Percentiles rank a stretch among this genome's conserved stretches.
Conservation (phyloP, 2,113 vertebrate species). For the Menidia beryllina region DNA sequence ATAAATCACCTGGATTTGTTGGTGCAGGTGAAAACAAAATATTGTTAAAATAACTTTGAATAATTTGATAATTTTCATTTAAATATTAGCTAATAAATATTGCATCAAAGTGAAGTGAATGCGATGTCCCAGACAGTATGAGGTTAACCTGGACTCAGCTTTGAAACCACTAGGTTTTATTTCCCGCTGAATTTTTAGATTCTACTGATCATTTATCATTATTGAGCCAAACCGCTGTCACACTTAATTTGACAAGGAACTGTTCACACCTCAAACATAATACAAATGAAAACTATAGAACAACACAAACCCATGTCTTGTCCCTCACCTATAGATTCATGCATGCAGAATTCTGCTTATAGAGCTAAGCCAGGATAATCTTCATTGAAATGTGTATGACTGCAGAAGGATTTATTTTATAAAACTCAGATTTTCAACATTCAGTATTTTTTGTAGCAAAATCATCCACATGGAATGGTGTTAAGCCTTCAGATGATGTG, state of each 20-base stretch:
- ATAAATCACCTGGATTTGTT: background rate
- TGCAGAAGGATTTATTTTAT: background rate
- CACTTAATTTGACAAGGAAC: background rate
- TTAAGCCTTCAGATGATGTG: background rate
- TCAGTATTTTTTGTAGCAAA: background rate
- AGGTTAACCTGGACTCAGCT: no score
- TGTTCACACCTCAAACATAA: background rate
- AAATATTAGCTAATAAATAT: no score
- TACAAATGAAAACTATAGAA: background rate
- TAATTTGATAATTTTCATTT: background rate
- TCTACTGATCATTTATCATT: no score
- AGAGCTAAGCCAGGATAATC: background rate
- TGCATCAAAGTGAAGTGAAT: no score
- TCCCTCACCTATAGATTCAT: background rate
- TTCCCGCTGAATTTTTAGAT: no score
- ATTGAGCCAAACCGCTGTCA: background rate
- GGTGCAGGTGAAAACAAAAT: no score
- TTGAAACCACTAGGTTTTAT: no score
- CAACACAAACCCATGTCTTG: background rate
- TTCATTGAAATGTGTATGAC: slow-evolving; percentile 3
- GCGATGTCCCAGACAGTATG: no score
- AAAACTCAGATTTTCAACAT: background rate
- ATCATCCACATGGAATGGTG: background rate
- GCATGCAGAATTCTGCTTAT: background rate
- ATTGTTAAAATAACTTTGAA: no score